phyloP scores from a whole-genome alignment of 2,797 vertebrate genomes.

The Eupleurogrammus muticus region DNA sequence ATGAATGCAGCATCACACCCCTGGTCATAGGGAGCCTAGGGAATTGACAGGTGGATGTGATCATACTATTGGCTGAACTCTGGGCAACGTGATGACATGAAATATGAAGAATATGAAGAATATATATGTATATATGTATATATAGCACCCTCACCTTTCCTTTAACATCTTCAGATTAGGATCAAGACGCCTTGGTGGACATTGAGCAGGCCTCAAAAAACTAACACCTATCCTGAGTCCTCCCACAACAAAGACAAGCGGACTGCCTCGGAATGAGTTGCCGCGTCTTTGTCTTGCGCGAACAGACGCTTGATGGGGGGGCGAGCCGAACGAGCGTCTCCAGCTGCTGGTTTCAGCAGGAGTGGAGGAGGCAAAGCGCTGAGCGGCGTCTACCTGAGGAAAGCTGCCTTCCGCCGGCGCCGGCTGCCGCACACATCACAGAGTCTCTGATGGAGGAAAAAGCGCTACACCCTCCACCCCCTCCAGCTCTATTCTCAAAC shows the following conservation, averaged over 20 bases:
- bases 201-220: conserved; percentile 7
- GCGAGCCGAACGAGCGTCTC: conserved; percentile 54
- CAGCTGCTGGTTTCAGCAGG: conserved; percentile 63
- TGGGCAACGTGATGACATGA: no score
- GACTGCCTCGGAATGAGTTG: conserved; percentile 39
- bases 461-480: conserved; percentile 65
- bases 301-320: conserved; percentile 55
- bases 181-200: no score
- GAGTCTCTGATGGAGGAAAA: conserved; percentile 65
- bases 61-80: no score
- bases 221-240: conserved; percentile 29
- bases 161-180: conserved; percentile 50
- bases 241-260: conserved; percentile 53
- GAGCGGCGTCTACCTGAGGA: conserved; percentile 58
- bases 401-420: conserved; percentile 45
- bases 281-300: conserved; percentile 50
- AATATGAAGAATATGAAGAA: no score
- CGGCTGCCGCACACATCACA: conserved; percentile 68
- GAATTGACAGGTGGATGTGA: no score
- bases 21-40: no score
- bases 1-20: no score
- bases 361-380: conserved; percentile 44
- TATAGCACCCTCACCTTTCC: conserved; percentile 22
- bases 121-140: no score
- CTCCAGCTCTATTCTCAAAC: conserved; percentile 65